Evolutionary conservation across 2,888 invertebrate genomes (phyloP), one percentile per base, ranked within the genome.

Genomic region (Hecatera dysodea): DNA sequence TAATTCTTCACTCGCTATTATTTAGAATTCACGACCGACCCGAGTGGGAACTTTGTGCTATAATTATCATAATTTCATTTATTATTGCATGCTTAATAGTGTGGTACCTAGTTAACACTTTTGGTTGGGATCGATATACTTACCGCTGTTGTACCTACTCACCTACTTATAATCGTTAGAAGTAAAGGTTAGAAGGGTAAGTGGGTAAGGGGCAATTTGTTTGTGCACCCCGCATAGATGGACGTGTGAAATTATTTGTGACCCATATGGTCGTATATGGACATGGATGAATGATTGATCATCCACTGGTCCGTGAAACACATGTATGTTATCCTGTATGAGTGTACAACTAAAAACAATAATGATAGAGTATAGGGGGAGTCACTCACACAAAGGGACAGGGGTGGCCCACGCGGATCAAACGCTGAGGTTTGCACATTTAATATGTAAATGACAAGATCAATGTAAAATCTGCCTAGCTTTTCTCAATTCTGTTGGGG

Each of bases 261-360:
- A 24, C n/a, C 39, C 42, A 19, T 66, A 27, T 24, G 29, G 29
- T 29, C 12, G n/a, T 22, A 50, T 27, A 19, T 17, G 39, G 42
- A 44, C 42, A 61, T 56, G 42, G 44, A 27, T 57, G n/a, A 24
- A 53, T 53, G 22, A 22, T n/a, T n/a, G 11, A 52, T 59, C 11
- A 36, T 46, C 15, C 46, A 67, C 2, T 67, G 59, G 59, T 33
- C 70, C 46, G 9, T 77, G 78, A 64, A 29, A 70, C 22, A 24
- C 19, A 36, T 73, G 19, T 19, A 27, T 33, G 12, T 22, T 50
- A 39, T 50, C 24, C 36, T 53, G 19, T 44, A 12, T 17, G 24
- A 52, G 15, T 11, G 39, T 67, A 11, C 17, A 46, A 39, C 17
- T 0, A 36, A 29, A 46, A 27, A 67, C 12, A 53, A 19, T 9